Conservation (phyloP, 2,113 vertebrate species). For the Philantomba maxwellii region DNA sequence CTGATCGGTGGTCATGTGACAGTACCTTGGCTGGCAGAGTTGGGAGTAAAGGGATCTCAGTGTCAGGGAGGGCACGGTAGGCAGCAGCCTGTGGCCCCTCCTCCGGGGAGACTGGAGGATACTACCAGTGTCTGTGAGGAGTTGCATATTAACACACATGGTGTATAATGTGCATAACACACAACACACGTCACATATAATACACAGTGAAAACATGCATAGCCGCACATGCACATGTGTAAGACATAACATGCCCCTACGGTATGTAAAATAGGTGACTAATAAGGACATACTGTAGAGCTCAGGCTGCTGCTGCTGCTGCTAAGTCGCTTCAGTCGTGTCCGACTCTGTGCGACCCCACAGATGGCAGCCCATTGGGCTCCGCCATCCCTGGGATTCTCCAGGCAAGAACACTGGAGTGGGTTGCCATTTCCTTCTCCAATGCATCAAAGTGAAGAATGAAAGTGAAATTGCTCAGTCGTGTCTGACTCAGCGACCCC, state of each 20-base stretch:
- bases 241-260: background rate
- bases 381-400: too few species aligned
- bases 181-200: background rate
- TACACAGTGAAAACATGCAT: background rate
- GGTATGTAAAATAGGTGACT: background rate
- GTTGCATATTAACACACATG: background rate
- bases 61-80: rapidly evolving
- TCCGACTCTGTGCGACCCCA: too few species aligned
- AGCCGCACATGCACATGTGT: background rate
- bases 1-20: background rate
- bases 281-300: background rate
- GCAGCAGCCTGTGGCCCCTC: background rate
- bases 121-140: too few species aligned
- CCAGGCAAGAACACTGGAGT: too few species aligned
- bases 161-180: rapidly evolving
- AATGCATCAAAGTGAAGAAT: too few species aligned
- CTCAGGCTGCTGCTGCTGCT: too few species aligned
- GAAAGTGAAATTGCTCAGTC: too few species aligned
- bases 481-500: too few species aligned
- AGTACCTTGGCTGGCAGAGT: background rate
- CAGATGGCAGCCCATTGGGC: too few species aligned
- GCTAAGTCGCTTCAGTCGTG: too few species aligned
- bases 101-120: background rate
- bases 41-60: background rate
- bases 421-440: too few species aligned